A percentile compares a stretch with the other conserved stretches of the same genome.
These are phyloP conservation scores for Copsychus sechellarum DNA, from an alignment of 2,113 vertebrate species.

Conservation along the genomic window DNA sequence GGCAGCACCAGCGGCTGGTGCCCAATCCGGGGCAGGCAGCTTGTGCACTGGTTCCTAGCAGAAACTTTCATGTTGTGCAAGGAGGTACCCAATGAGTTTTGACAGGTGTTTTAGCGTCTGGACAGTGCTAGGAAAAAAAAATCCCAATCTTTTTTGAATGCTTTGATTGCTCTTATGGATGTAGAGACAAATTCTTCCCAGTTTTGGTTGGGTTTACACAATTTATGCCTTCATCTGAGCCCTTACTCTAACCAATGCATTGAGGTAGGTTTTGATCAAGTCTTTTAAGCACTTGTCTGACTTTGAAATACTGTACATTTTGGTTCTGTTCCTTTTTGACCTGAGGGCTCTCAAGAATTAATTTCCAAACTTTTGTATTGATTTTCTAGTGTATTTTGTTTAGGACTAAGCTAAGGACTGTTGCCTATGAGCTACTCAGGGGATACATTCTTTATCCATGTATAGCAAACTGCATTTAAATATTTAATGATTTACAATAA, in stretches of 20 bases:
- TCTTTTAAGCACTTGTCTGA: background rate
- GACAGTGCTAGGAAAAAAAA: background rate
- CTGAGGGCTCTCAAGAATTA: background rate
- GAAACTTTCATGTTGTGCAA: background rate
- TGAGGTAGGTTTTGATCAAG: background rate
- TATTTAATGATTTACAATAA: background rate
- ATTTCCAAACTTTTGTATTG: background rate
- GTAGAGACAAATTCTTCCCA: background rate
- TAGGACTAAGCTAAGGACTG: background rate
- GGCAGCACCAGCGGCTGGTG: background rate
- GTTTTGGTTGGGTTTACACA: background rate
- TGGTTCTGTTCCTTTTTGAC: background rate
- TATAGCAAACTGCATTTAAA: background rate
- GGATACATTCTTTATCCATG: background rate
- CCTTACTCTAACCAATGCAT: background rate
- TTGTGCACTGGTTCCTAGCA: background rate
- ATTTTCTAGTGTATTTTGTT: background rate
- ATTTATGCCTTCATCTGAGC: background rate
- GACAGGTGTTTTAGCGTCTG: accelerated
- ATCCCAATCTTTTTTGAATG: background rate
- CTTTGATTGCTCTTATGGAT: background rate
- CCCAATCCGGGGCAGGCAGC: accelerated
- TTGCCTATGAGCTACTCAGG: background rate
- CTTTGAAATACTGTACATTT: background rate
- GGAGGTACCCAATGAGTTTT: background rate